phyloP scores from a whole-genome alignment of 2,888 invertebrate genomes.

The Muscina levida region DNA sequence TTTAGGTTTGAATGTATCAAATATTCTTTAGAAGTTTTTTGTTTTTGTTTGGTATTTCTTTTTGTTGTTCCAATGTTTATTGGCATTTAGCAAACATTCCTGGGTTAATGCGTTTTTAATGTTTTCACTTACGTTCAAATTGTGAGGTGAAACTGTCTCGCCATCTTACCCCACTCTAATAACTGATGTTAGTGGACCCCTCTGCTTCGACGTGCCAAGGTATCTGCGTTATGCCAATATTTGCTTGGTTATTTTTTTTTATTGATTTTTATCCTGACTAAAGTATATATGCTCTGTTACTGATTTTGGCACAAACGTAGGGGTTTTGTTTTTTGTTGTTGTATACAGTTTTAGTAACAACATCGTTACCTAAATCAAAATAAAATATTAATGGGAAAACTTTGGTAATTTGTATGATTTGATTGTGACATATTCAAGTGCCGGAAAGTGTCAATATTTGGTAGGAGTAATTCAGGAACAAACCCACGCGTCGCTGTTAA shows the following conservation, averaged over 20 bases:
- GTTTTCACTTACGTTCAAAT: constrained; percentile 57
- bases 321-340: not conserved
- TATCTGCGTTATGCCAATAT: constrained; percentile 35
- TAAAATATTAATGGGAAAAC: constrained; percentile 31
- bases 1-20: not conserved
- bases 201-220: not conserved
- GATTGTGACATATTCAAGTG: constrained; percentile 23
- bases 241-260: constrained; percentile 13
- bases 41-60: not conserved
- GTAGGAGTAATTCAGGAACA: no score
- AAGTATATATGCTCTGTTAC: constrained; percentile 16
- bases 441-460: no score
- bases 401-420: constrained; percentile 19
- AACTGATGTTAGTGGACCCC: no score
- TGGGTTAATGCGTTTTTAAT: constrained; percentile 65
- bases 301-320: constrained; percentile 4
- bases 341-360: constrained; percentile 9
- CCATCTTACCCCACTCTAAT: no score
- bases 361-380: constrained; percentile 23
- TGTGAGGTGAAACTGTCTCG: not conserved
- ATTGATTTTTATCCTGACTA: constrained; percentile 33
- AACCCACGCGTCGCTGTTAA: no score
- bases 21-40: constrained; percentile 6
- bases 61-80: constrained; percentile 19
- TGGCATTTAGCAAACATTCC: constrained; percentile 60